Conservation (phyloP, 2,113 vertebrate genomes). For the Montifringilla adamsi region DNA sequence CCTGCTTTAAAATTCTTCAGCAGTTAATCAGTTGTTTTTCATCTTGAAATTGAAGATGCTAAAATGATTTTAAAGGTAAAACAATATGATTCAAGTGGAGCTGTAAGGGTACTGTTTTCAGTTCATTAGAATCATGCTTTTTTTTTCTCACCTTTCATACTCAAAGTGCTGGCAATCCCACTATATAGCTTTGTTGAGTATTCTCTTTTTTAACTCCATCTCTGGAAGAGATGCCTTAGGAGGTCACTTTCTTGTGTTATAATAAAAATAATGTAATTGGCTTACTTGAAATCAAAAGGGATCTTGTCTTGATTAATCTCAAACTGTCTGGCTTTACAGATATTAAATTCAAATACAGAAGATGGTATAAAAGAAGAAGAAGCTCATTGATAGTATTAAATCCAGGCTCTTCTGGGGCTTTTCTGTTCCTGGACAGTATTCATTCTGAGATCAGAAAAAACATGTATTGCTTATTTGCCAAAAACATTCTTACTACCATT, state of each 20-base stretch:
- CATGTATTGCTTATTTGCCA: background rate
- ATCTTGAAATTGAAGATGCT: background rate
- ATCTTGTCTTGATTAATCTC: conserved; percentile 13
- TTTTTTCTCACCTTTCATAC: background rate
- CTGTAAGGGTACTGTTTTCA: background rate
- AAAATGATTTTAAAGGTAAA: background rate
- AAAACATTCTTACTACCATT: background rate
- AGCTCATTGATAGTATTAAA: background rate
- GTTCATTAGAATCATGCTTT: background rate
- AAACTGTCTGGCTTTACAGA: background rate
- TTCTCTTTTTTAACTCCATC: background rate
- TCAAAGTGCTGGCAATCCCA: background rate
- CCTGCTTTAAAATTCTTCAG: background rate
- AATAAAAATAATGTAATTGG: conserved; percentile 19
- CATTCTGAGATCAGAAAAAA: conserved; percentile 1
- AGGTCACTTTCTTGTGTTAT: conserved; percentile 20
- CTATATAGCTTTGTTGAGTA: background rate
- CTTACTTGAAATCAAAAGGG: conserved; percentile 33
- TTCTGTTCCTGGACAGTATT: background rate
- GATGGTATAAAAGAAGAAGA: background rate
- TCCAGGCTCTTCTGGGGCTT: background rate
- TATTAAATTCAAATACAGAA: background rate
- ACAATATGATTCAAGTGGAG: background rate
- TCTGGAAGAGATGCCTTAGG: background rate
- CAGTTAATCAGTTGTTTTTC: background rate